Percentiles rank a stretch among this genome's conserved stretches.
Evolutionary conservation across 2,797 vertebrate genomes (phyloP).

Genomic region (Tarsius wallacei): DNA sequence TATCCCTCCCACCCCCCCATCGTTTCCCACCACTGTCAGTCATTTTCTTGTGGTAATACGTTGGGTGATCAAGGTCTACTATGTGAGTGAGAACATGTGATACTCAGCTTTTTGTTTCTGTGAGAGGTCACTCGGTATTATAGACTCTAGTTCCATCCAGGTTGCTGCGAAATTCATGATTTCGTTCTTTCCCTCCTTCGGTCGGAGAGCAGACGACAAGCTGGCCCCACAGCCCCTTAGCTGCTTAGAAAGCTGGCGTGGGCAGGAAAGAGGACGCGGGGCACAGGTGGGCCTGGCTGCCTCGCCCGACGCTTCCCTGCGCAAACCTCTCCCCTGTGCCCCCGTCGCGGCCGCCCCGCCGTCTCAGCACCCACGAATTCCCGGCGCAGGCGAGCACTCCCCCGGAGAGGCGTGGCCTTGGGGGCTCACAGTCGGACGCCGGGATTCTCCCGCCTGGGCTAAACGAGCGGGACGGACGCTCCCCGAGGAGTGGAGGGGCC

Average conservation of each 20-base stretch:
- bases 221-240: background rate
- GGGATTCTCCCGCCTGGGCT: background rate
- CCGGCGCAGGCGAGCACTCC: background rate
- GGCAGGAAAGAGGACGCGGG: background rate
- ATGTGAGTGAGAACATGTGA: no score
- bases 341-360: background rate
- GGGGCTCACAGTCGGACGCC: background rate
- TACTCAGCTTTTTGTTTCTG: no score
- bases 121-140: no score
- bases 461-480: background rate
- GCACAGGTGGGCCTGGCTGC: background rate
- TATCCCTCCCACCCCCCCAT: no score
- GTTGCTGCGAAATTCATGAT: no score
- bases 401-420: background rate
- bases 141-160: no score
- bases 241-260: accelerated
- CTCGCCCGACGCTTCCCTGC: background rate
- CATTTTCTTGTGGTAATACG: no score
- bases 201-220: background rate
- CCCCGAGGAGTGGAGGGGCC: background rate
- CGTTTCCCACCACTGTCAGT: no score
- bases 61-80: no score
- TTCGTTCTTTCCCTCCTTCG: no score
- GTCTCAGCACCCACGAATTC: background rate
- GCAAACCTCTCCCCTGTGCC: background rate